Base-by-base conservation (phyloP, 2,797 vertebrate species). In the Lophius americanus region DNA sequence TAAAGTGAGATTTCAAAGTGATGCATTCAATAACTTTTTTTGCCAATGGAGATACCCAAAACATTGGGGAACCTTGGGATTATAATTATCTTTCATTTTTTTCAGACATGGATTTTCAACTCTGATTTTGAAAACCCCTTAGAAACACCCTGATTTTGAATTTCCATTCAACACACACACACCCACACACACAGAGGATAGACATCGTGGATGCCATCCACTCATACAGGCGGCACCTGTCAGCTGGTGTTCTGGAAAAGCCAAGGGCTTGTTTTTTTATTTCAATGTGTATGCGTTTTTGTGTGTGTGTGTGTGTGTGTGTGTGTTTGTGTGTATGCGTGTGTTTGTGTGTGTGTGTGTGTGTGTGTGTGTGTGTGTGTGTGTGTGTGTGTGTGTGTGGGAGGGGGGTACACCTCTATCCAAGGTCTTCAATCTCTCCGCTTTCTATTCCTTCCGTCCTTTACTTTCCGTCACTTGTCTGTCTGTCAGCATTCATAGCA, bases 211-310 rank as follows among this genome's bases (percentile, higher is more conserved):
- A 86, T 68, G 73, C 70, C 78, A 32, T 82, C 85, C 84, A 80
- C 84, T 89, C 83, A 84, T 54, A 87, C 80, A 87, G 71, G 79
- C 78, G 87, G 88, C 90, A 91, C 89, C 90, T 91, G 90, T 91
- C 90, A 91, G 90, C 90, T 91, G 90, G 88, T 83, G 82, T 85
- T 84, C 57, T 83, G 81, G 85, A 85, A 88, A 82, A 89, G 88
- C 88, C 88, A 90, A 89, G 75, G 83, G 75, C 82, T 86, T 86
- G 82, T 84, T 85, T 85, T 70, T 84, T 33, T 54, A 49, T 41
- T 33, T 62, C 51, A 36, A 32, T 60, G 32, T 67, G 32, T 53
- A 23, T 23, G 23, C 23, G 23, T 23, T 1, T 23, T 60, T 48
- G 3, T 44, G 2, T 44, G 6, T 44, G 23, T 23, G 23, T 23